Conservation (phyloP, 2,113 vertebrate species). For the Clarias batrachus region DNA sequence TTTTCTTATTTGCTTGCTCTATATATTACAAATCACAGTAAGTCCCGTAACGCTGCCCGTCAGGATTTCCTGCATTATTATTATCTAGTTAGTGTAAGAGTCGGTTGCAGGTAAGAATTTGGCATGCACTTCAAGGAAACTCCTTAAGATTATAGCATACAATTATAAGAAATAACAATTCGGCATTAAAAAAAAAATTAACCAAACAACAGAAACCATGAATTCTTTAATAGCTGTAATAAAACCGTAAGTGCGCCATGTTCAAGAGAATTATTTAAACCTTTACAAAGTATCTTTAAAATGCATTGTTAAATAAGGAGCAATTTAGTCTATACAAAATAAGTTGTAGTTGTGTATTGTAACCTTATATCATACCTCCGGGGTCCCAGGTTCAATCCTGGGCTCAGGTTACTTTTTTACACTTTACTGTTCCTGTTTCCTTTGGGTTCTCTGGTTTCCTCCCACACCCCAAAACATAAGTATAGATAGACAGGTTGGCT, state of each 20-base stretch:
- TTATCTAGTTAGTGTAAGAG: not conserved
- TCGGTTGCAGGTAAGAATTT: not conserved
- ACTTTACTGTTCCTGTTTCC: not conserved
- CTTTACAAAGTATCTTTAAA: not conserved
- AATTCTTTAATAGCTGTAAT: not conserved
- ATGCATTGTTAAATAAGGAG: conserved; percentile 3
- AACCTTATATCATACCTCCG: not conserved
- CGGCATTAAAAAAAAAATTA: not conserved
- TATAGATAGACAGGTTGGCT: not conserved
- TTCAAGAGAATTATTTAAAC: not conserved
- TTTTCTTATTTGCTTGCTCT: not conserved
- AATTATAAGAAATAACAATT: not conserved
- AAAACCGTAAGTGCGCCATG: not conserved
- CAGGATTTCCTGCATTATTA: conserved; percentile 9
- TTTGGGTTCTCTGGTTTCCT: not conserved
- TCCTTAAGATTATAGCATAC: not conserved
- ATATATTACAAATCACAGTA: not conserved
- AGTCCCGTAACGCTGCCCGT: not conserved
- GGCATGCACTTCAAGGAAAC: not conserved
- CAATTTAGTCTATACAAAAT: not conserved
- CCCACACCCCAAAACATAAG: not conserved
- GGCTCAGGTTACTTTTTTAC: not conserved
- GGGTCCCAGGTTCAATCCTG: not conserved
- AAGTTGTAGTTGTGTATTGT: no score
- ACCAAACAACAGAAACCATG: not conserved